These are phyloP conservation scores for Conops quadrifasciatus DNA, from an alignment of 2,888 invertebrate genomes.

Conservation along the genomic window DNA sequence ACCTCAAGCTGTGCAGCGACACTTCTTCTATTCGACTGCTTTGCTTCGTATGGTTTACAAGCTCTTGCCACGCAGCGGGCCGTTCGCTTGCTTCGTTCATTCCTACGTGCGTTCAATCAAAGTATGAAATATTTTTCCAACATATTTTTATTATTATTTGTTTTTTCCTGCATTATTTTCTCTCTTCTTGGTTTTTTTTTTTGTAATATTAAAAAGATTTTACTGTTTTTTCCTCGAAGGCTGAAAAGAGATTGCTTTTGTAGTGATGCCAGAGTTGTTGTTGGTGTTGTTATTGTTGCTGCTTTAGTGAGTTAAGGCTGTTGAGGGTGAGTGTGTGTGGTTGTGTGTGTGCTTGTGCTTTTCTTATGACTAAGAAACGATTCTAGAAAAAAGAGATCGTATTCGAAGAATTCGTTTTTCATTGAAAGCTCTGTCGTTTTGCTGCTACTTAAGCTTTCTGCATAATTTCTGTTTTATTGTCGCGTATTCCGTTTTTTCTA, in stretches of 20 bases:
- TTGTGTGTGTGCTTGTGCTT: neutral
- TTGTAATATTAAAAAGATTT: neutral
- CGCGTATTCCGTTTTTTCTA: neutral
- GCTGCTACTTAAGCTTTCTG: neutral
- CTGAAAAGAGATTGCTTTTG: too few species aligned
- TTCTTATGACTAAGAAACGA: neutral
- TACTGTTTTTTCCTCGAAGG: neutral
- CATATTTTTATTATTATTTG: neutral
- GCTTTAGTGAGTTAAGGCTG: neutral
- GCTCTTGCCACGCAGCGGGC: neutral
- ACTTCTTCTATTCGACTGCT: conserved; percentile 14
- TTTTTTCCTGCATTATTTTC: neutral
- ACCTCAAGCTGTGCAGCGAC: conserved; percentile 44
- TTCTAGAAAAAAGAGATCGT: neutral
- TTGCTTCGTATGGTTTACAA: conserved; percentile 14
- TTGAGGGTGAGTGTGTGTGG: neutral
- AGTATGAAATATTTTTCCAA: conserved; percentile 1
- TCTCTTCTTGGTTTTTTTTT: neutral
- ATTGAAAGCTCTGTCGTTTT: neutral
- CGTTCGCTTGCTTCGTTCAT: neutral
- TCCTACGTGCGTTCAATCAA: conserved; percentile 17
- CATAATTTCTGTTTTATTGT: neutral
- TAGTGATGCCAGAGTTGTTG: neutral
- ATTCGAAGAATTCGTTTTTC: neutral
- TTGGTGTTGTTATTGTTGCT: neutral